Percentiles rank a stretch among this genome's conserved stretches.
Conservation (phyloP, 1,140 invertebrate species). For the Ridgeia piscesae region DNA sequence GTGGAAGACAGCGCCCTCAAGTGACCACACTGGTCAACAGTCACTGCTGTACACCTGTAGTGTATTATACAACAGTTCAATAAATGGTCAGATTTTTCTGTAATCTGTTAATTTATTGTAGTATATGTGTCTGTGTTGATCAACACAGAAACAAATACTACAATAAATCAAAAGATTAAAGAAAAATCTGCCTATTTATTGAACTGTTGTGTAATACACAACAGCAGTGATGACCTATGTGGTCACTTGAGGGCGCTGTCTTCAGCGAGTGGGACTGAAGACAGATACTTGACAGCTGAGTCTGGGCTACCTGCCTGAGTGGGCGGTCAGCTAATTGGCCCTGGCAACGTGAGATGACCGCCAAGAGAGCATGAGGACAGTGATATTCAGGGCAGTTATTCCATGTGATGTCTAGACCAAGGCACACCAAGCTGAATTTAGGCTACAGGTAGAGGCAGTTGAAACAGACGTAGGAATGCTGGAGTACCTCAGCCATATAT, state of each 20-base stretch:
- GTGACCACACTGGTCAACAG: neutral
- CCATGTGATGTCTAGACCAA: neutral
- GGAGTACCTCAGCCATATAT: neutral
- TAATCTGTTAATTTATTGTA: neutral
- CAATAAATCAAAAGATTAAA: neutral
- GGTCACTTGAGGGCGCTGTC: neutral
- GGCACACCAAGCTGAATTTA: neutral
- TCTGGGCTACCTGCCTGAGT: neutral
- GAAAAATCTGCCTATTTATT: too few species aligned
- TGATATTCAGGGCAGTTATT: neutral
- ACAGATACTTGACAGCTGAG: neutral
- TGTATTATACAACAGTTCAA: too few species aligned
- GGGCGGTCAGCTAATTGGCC: neutral
- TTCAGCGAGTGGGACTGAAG: neutral
- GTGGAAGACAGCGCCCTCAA: neutral
- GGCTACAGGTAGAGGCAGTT: neutral
- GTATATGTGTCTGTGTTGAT: neutral
- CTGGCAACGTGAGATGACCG: neutral
- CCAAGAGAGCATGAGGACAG: neutral
- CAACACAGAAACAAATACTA: neutral
- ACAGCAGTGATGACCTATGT: neutral
- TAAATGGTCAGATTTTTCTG: too few species aligned
- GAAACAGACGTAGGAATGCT: neutral
- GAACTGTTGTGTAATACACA: too few species aligned
- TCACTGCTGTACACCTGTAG: neutral